Base-by-base conservation (phyloP, 2,888 invertebrate species). In the Hyposoter dolosus region DNA sequence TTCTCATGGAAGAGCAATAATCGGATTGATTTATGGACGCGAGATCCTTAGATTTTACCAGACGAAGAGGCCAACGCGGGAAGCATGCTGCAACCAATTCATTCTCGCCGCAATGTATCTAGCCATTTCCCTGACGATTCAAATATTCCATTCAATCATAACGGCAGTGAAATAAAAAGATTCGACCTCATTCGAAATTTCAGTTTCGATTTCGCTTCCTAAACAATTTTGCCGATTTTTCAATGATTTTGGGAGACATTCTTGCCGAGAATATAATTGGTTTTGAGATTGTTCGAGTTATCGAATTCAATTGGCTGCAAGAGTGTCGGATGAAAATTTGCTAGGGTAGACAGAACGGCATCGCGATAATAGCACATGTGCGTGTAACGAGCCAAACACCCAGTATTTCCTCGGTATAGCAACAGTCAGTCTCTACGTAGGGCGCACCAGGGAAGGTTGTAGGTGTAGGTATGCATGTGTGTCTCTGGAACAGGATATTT, bases 361-460 rank as follows among this genome's bases (percentile, higher is more conserved):
- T 85, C 87, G 77, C 83, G 83, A 83, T 87, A 88, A 87, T 81
- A 74, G 85, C 82, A 78, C 68, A 85, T 84, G 87, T 85, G 88
- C 85, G 88, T 88, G 88, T 80, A 71, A 84, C 53, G 76, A 77
- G 45, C 77, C 60, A 74, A 45, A 35, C 79, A 40, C 66, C 72
- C 19, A 40, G 19, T 56, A 66, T 81, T 74, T 77, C 77, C 47
- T 78, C 53, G 77, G 50, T 50, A 45, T 74, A 56, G 15, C 19
- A 35, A 60, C 23, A 40, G 35, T 50, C 32, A 19, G 53, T 19
- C 32, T 19, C n/a, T 72, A 74, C 7, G 43, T 43, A 56, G 1
- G 10, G 17, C 12, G 19, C 43, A n/a, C 35, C 53, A 65, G 86
- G 84, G 84, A 68, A 77, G 80, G 9, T 23, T 47, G 43, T 2